These are phyloP conservation scores for Acrocyrtus sp. DNA, from an alignment of 2,888 invertebrate genomes.

Conservation along the genomic window DNA sequence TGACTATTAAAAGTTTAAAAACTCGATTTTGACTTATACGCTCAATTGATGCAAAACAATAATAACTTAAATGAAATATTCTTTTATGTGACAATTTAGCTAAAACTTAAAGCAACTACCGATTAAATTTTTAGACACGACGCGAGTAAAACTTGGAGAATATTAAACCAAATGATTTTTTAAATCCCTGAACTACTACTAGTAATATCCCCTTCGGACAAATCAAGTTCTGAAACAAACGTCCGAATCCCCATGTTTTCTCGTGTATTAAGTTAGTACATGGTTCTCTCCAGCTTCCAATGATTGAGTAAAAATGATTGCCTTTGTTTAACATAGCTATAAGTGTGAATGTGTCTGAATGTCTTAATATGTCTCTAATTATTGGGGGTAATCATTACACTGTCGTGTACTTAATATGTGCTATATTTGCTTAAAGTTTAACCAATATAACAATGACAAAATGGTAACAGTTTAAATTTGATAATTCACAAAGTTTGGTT, in stretches of 20 bases:
- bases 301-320: slow-evolving; percentile 11
- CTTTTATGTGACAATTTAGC: no score
- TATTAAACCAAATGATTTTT: no score
- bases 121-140: no score
- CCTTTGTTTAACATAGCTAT: not conserved
- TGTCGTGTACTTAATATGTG: slow-evolving; percentile 26
- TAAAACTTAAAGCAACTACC: no score
- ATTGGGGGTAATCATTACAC: slow-evolving; percentile 30
- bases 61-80: no score
- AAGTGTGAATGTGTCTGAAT: not conserved
- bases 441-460: not conserved
- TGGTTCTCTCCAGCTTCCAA: slow-evolving; percentile 17
- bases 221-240: no score
- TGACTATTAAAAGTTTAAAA: no score
- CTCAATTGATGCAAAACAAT: no score
- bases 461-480: not conserved
- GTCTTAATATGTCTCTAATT: not conserved
- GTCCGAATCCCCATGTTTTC: slow-evolving; percentile 26
- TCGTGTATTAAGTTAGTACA: slow-evolving; percentile 14
- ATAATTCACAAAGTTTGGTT: not conserved
- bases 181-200: no score
- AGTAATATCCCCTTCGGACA: no score
- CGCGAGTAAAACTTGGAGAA: no score
- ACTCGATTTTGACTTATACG: no score
- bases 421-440: slow-evolving; percentile 19